Percentiles rank a stretch among this genome's conserved stretches.
phyloP scores from a whole-genome alignment of 2,797 vertebrate species.

The Emys orbicularis region DNA sequence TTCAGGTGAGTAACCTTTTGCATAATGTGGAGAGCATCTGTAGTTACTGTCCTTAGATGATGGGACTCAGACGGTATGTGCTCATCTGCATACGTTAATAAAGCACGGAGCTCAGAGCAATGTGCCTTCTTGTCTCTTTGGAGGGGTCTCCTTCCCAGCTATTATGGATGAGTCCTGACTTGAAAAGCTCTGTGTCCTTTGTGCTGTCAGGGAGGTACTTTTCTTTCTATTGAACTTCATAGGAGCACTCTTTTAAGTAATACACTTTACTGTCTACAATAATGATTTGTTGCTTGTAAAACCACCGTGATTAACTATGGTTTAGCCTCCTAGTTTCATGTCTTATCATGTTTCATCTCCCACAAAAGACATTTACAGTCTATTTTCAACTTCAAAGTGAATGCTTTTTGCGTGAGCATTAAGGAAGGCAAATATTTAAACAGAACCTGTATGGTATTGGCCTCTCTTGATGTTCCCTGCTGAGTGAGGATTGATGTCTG shows the following conservation, averaged over 20 bases:
- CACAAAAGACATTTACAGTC: conserved; percentile 66
- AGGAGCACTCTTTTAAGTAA: not conserved
- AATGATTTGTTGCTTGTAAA: conserved; percentile 77
- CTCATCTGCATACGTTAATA: not conserved
- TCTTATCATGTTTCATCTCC: conserved; percentile 78
- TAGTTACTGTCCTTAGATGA: not conserved
- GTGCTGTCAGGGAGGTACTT: not conserved
- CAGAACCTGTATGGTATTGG: conserved; percentile 71
- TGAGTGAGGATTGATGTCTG: conserved; percentile 67
- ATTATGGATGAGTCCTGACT: not conserved
- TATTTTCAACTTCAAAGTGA: conserved; percentile 80
- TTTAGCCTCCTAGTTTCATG: conserved; percentile 75
- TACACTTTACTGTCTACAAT: not conserved
- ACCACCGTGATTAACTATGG: conserved; percentile 55
- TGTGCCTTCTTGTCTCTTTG: not conserved
- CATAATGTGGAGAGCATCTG: not conserved
- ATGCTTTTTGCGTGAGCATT: conserved; percentile 56
- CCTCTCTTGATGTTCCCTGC: conserved; percentile 54
- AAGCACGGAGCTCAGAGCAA: not conserved
- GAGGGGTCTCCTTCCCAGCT: not conserved
- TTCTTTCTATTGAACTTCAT: not conserved
- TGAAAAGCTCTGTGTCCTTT: not conserved
- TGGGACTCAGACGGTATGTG: not conserved
- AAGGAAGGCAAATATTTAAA: conserved; percentile 79
- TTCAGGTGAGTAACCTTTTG: not conserved